A percentile compares a stretch with the other conserved stretches of the same genome.
These are phyloP conservation scores for Dynastes tityus DNA, from an alignment of 2,888 invertebrate genomes.

Conservation along the genomic window DNA sequence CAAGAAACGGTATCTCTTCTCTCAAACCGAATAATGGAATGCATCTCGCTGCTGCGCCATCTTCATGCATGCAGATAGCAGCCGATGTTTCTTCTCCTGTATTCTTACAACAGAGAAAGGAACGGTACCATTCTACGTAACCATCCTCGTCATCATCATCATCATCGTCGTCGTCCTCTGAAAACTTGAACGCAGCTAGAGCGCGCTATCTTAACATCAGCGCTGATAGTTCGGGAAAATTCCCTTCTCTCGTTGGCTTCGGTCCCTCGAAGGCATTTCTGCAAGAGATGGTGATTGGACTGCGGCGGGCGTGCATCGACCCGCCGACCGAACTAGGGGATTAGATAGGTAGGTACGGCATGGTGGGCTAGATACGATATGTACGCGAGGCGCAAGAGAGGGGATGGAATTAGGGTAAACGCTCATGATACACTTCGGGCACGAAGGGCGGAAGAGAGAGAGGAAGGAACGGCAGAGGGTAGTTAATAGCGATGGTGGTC, in stretches of 20 bases:
- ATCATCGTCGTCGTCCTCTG: too few relatives aligned
- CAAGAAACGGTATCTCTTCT: too few relatives aligned
- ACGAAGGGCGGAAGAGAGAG: background rate
- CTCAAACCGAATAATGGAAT: too few relatives aligned
- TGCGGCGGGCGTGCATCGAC: constrained; percentile 54
- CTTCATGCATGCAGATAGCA: too few relatives aligned
- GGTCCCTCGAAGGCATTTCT: constrained; percentile 58
- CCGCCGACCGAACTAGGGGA: constrained; percentile 49
- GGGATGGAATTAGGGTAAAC: constrained; percentile 11
- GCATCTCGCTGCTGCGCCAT: too few relatives aligned
- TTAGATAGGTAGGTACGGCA: constrained; percentile 51
- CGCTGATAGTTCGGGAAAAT: constrained; percentile 56
- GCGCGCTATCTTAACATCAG: too few relatives aligned
- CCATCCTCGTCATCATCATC: too few relatives aligned
- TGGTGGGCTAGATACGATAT: constrained; percentile 42
- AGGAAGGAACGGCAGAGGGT: background rate
- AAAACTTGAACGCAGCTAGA: too few relatives aligned
- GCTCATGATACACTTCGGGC: constrained; percentile 3
- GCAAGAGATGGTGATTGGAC: constrained; percentile 62
- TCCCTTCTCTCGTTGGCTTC: constrained; percentile 47
- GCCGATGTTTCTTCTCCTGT: too few relatives aligned
- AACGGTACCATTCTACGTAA: too few relatives aligned
- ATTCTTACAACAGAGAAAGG: too few relatives aligned
- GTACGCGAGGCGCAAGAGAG: constrained; percentile 54
- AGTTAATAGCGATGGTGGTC: constrained; percentile 6